Evolutionary conservation across 1,140 invertebrate genomes (phyloP).

Genomic region (Anthonomus grandis): DNA sequence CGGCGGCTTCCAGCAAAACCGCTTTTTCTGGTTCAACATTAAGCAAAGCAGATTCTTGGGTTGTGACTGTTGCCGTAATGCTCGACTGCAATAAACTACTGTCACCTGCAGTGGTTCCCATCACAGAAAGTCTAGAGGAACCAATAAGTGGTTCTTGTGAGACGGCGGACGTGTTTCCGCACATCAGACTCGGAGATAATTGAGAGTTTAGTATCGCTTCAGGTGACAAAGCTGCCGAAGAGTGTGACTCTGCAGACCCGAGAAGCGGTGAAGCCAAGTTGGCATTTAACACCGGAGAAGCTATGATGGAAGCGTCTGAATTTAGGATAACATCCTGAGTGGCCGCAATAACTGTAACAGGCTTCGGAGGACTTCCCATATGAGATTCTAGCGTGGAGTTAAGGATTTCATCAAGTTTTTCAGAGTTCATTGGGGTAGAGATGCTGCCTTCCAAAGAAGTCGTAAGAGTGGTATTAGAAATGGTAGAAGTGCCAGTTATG

Average conservation of each 20-base stretch:
- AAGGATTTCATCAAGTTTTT: slow-evolving; percentile 61
- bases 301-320: slow-evolving; percentile 44
- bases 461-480: slow-evolving; percentile 48
- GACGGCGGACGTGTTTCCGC: slow-evolving; percentile 39
- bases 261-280: slow-evolving; percentile 28
- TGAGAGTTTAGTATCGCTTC: slow-evolving; percentile 62
- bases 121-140: slow-evolving; percentile 26
- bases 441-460: slow-evolving; percentile 52
- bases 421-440: slow-evolving; percentile 47
- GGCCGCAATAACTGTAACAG: slow-evolving; percentile 51
- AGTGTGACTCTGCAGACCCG: slow-evolving; percentile 9
- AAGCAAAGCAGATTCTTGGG: slow-evolving; percentile 46
- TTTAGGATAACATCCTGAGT: slow-evolving; percentile 55
- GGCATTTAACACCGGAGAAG: slow-evolving; percentile 38
- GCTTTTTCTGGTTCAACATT: slow-evolving; percentile 61
- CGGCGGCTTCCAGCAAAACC: slow-evolving; percentile 62
- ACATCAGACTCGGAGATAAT: slow-evolving; percentile 58
- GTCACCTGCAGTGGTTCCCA: slow-evolving; percentile 18
- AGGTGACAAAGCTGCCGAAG: slow-evolving; percentile 39
- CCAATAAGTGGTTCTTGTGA: slow-evolving; percentile 44
- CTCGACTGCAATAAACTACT: slow-evolving; percentile 18
- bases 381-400: slow-evolving; percentile 62
- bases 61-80: slow-evolving; percentile 36
- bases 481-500: slow-evolving; percentile 42
- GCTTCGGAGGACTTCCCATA: slow-evolving; percentile 47